These are phyloP conservation scores for Crioceris asparagi DNA, from an alignment of 2,888 invertebrate genomes.

Conservation along the genomic window DNA sequence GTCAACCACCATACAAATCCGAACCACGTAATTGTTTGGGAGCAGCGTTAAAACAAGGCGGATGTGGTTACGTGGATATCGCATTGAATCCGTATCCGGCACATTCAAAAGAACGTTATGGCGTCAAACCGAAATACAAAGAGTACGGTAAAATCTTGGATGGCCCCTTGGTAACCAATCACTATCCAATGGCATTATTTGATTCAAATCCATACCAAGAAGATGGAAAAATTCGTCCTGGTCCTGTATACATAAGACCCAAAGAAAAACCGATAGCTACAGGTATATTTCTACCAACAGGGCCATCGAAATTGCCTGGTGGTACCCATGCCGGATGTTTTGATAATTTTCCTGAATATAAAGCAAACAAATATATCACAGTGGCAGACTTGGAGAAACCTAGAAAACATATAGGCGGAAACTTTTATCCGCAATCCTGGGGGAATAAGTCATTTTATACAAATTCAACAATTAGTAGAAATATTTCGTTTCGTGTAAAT, in stretches of 20 bases:
- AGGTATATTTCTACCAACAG: slow-evolving; percentile 29
- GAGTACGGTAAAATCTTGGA: slow-evolving; percentile 22
- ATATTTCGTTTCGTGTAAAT: slow-evolving; percentile 24
- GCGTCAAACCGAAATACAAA: slow-evolving; percentile 24
- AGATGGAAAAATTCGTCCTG: slow-evolving; percentile 20
- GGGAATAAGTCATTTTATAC: slow-evolving; percentile 23
- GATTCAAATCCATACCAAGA: slow-evolving; percentile 33
- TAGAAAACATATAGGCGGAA: slow-evolving; percentile 10
- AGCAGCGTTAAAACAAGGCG: slow-evolving; percentile 39
- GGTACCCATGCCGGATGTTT: slow-evolving; percentile 29
- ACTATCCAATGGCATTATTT: slow-evolving; percentile 33
- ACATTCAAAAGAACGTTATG: slow-evolving; percentile 27
- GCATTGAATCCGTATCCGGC: slow-evolving; percentile 40
- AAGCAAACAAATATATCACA: slow-evolving; percentile 20
- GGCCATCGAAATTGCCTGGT: slow-evolving; percentile 31
- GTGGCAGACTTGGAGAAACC: slow-evolving; percentile 17
- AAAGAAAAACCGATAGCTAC: slow-evolving; percentile 21
- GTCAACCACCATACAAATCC: slow-evolving; percentile 14
- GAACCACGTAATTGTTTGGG: slow-evolving; percentile 25
- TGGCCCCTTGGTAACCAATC: slow-evolving; percentile 27
- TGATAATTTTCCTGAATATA: slow-evolving; percentile 24
- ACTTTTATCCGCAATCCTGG: slow-evolving; percentile 22
- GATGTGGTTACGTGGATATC: slow-evolving; percentile 43
- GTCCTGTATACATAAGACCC: slow-evolving; percentile 27
- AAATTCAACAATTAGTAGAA: slow-evolving; percentile 22